Evolutionary conservation across 2,888 invertebrate genomes (phyloP), one percentile per base, ranked within the genome.

Genomic region (Chirona hameri): DNA sequence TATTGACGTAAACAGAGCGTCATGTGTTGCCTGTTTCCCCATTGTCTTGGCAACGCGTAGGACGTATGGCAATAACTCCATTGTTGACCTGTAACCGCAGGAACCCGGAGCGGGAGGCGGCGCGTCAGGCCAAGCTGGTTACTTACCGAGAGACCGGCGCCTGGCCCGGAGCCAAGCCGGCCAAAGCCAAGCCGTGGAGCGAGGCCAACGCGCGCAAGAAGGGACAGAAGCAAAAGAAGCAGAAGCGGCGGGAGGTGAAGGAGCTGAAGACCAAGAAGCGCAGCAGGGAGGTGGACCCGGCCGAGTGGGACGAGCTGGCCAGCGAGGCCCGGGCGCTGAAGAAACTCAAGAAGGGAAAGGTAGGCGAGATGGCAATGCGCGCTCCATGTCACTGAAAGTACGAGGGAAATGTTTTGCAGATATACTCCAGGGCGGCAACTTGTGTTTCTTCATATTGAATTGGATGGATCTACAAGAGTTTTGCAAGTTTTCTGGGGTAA

Each of bases 311-410:
- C 46, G 88, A 88, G 46, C 84, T 89, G 55, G 86, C 86, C 12
- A 86, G 86, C 31, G 84, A 98, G 87, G 92, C 95, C 81, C 91
- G 93, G 12, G 89, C 97, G 46, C 91, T 96, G 84, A 97, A 96
- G 87, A 95, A 94, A 86, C 89, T 95, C 0, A 97, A 96, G 87
- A 94, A 92, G 86, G 93, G 94, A 86, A 96, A 96, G 89, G 91
- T 91, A 86, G 83, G 31, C 3, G 21, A 24, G 24, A 9, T 60
- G 9, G n/a, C n/a, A 21, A 0, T 15, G 60, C 60, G 18, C 21
- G 60, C n/a, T 24, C 9, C 21, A n/a, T 21, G 60, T 60, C 60
- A 60, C 9, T 24, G 60, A 9, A 3, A 10, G 39, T 24, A 21
- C 9, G 12, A n/a, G 18, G 21, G 7, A n/a, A 9, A 24, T 24